A percentile compares a stretch with the other conserved stretches of the same genome.
Conservation (phyloP, 2,888 invertebrate genomes). For the Epinotia brunnichana region DNA sequence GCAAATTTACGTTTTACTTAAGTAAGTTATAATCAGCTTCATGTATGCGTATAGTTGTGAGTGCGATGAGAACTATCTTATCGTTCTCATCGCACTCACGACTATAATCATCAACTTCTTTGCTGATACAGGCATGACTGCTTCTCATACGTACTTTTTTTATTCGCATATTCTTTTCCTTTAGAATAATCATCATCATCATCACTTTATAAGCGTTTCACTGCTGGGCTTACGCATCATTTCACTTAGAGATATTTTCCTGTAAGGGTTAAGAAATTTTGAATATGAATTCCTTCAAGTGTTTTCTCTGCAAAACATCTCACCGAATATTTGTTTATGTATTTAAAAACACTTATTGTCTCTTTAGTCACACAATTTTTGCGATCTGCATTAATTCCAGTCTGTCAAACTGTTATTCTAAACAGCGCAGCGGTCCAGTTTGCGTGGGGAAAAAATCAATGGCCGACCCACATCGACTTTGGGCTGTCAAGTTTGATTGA, state of each 20-base stretch:
- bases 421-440: conserved; percentile 51
- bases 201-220: neutral
- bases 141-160: neutral
- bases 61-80: no score
- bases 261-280: no score
- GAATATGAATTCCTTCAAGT: no score
- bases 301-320: no score
- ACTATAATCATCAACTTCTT: neutral
- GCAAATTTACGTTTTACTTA: neutral
- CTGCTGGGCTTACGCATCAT: neutral
- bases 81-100: no score
- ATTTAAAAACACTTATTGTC: neutral
- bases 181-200: no score
- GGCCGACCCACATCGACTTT: conserved; percentile 81
- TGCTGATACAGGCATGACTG: neutral
- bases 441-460: conserved; percentile 74
- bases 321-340: neutral
- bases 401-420: conserved; percentile 53
- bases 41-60: no score
- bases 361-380: neutral
- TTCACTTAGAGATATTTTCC: neutral
- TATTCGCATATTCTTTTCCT: neutral
- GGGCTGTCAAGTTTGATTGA: conserved; percentile 82
- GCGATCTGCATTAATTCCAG: conserved; percentile 28
- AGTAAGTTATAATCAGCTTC: neutral